These are phyloP conservation scores for Noctilio leporinus DNA, from an alignment of 2,113 vertebrate species.

Conservation along the genomic window DNA sequence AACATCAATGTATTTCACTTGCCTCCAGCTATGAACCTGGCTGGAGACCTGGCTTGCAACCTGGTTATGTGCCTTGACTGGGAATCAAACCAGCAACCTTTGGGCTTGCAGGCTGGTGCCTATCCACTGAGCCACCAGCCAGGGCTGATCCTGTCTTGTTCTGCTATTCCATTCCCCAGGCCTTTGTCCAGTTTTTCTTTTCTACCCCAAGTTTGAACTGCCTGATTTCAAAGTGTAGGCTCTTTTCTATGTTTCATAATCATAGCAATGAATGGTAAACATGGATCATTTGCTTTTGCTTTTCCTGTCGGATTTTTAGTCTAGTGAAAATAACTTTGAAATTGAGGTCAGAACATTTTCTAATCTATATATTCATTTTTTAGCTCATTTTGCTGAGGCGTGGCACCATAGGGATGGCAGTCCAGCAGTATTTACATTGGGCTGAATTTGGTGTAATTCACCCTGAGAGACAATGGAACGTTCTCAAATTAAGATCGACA, in stretches of 20 bases:
- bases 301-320: conserved; percentile 20
- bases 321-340: conserved; percentile 34
- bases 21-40: too few relatives aligned
- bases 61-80: too few relatives aligned
- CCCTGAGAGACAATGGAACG: neutral
- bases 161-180: neutral
- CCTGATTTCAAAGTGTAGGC: neutral
- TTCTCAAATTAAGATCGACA: neutral
- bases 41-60: too few relatives aligned
- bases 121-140: too few relatives aligned
- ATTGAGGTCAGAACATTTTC: conserved; percentile 10
- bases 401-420: neutral
- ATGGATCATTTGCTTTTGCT: neutral
- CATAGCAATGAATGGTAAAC: neutral
- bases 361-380: neutral
- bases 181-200: neutral
- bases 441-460: neutral
- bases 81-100: too few relatives aligned
- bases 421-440: neutral
- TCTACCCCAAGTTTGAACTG: neutral
- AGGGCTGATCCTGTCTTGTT: neutral
- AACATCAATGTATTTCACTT: too few relatives aligned
- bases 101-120: too few relatives aligned
- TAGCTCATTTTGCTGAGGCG: neutral
- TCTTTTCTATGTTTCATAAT: neutral